Evolutionary conservation across 2,113 vertebrate genomes (phyloP).

Genomic region (Spheniscus mendiculus): DNA sequence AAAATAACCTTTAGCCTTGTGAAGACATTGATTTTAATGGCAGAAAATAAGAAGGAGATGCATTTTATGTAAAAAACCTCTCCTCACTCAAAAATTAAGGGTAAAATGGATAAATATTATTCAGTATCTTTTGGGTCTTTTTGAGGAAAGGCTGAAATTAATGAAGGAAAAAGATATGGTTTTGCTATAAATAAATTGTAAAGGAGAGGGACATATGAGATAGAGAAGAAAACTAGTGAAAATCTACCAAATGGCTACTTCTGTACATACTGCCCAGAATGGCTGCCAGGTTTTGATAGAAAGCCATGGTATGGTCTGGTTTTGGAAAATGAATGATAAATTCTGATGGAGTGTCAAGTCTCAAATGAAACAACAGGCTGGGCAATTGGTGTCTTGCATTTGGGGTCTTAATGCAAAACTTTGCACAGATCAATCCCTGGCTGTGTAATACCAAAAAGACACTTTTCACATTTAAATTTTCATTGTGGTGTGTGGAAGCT

Average conservation of each 20-base stretch:
- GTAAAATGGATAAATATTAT: not conserved
- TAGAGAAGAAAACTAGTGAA: not conserved
- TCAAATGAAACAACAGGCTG: not conserved
- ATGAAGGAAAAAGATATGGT: fast-evolving
- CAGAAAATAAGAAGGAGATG: not conserved
- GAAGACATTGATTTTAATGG: not conserved
- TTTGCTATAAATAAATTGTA: not conserved
- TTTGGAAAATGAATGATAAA: not conserved
- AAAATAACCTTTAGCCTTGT: not conserved
- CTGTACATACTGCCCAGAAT: not conserved
- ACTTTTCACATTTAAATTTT: not conserved
- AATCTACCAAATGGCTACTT: not conserved
- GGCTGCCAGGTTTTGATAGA: not conserved
- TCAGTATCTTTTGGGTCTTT: not conserved
- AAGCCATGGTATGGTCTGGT: not conserved
- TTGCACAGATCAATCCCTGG: not conserved
- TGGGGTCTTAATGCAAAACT: not conserved
- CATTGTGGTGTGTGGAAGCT: not conserved
- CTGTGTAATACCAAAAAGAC: not conserved
- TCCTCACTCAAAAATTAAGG: not conserved
- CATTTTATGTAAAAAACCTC: not conserved
- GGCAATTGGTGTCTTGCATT: not conserved
- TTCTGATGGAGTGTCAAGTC: not conserved
- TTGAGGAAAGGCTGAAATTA: not conserved
- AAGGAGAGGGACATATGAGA: not conserved